Evolutionary conservation across 2,888 invertebrate species (phyloP), one percentile per base, ranked within the genome.

Genomic region (Microplitis deprimator): DNA sequence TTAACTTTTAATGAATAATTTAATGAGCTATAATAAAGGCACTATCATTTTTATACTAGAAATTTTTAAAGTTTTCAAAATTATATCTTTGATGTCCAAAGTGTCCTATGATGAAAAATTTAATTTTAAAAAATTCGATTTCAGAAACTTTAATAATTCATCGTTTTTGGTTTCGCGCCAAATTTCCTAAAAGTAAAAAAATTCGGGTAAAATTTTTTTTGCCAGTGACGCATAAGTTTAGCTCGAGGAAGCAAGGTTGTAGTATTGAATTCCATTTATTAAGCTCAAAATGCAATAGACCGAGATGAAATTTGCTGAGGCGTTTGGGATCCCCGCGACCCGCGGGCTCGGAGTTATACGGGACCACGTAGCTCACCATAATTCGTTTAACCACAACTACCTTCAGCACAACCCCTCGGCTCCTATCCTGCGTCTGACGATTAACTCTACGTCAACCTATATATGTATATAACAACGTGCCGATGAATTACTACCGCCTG

Each of bases 371-470:
- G 59, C 70, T 71, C 67, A 38, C 73, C 72, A 77, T 77, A 77
- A 73, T 77, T 77, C 73, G 77, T 77, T 70, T 73, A 50, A 77
- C 73, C 73, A 69, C 77, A 77, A 77, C 73, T 73, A 59, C 73
- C 64, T 77, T 73, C 64, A 69, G 64, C 69, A n/a, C 13, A 50
- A 13, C 50, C 50, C 50, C 50, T 50, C 50, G 10, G 50, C 50
- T 50, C 50, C 50, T 50, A 50, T 50, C 13, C 50, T 50, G 50
- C 77, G 65, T 77, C 73, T 73, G 61, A 77, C 77, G 77, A 77
- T 77, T 77, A 77, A 77, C 73, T 69, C 77, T 59, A 39, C 73
- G 69, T 77, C 73, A 73, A 62, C 73, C 69, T 50, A 69, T 50
- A 29, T 29, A 29, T 29, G 29, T 29, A 29, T 29, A 50, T 50